phyloP scores from a whole-genome alignment of 1,140 invertebrate species.

The Papilio glaucus region DNA sequence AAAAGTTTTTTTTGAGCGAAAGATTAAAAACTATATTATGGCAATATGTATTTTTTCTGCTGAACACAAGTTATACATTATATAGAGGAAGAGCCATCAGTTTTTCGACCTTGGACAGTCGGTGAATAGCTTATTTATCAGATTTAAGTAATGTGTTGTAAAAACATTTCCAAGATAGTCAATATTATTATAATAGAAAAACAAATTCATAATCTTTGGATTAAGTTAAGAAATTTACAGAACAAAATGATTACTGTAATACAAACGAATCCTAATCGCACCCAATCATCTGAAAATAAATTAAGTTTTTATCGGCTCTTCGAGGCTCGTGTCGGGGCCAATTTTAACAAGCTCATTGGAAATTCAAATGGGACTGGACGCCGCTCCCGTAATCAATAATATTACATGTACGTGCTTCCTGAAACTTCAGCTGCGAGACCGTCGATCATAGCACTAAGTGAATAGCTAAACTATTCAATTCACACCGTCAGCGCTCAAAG shows the following conservation, averaged over 20 bases:
- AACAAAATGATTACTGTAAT: slow-evolving; percentile 64
- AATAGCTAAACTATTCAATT: slow-evolving; percentile 33
- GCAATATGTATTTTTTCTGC: too few relatives aligned
- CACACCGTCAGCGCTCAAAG: slow-evolving; percentile 12
- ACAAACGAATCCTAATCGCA: slow-evolving; percentile 54
- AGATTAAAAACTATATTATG: too few relatives aligned
- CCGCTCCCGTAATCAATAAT: slow-evolving; percentile 80
- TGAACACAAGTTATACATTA: too few relatives aligned
- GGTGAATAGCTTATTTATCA: too few relatives aligned
- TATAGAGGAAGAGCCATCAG: too few relatives aligned
- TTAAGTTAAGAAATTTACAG: slow-evolving; percentile 59
- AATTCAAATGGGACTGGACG: slow-evolving; percentile 78
- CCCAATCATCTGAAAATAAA: slow-evolving; percentile 69
- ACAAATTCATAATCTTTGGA: slow-evolving; percentile 43
- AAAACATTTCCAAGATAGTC: too few relatives aligned
- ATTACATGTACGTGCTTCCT: slow-evolving; percentile 80
- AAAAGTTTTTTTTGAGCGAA: too few relatives aligned
- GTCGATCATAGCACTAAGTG: slow-evolving; percentile 36
- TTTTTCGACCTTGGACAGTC: too few relatives aligned
- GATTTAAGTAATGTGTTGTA: too few relatives aligned
- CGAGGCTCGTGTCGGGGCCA: slow-evolving; percentile 59
- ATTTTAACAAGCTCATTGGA: slow-evolving; percentile 81
- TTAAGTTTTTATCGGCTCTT: slow-evolving; percentile 74
- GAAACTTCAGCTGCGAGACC: slow-evolving; percentile 54
- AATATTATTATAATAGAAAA: too few relatives aligned